Evolutionary conservation across 2,113 vertebrate species (phyloP), one percentile per base, ranked within the genome.

Genomic region (Opisthocomus hoazin): DNA sequence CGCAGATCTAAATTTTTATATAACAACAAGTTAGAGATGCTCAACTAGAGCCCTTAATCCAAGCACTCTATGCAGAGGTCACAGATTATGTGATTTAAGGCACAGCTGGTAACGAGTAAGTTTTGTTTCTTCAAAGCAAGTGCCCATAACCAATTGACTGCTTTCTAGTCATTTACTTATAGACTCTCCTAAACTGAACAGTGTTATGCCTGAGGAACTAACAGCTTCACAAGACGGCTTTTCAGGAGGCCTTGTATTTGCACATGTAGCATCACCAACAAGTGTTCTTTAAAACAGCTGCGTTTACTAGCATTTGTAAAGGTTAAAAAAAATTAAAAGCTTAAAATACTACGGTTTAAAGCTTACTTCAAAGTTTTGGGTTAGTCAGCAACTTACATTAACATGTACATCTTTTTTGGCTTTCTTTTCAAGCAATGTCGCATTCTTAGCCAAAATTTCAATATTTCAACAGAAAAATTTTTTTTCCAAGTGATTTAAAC

Each of bases 21-120:
- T 82, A 94, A 87, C 79, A 41, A n/a, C 79, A 41, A n/a, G 15
- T 73, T 68, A 80, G 63, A 89, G 88, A 93, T 91, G 93, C 75
- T 90, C 92, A 90, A 37, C 76, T 20, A 71, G 37, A 91, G 82
- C 54, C 61, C 69, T 96, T 94, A 96, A 96, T 95, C 88, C 79
- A 93, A 75, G 70, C 58, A 58, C 66, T 78, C 36, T 17, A 58
- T 3, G 18, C 65, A 87, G 63, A 95, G 66, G 48, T 85, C 94
- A 95, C 13, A 95, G 64, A 43, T 39, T 51, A 39, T 34, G 30
- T 17, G 19, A 80, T 83, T 87, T 71, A 85, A 75, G 73, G 79
- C 77, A 91, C 66, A 93, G 74, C 56, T 92, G 89, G 58, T 54
- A 66, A 76, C 1, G 0, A 7, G 27, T 18, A 86, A 80, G 6